Evolutionary conservation across 2,888 invertebrate species (phyloP).

Genomic region (Tipula helvola): DNA sequence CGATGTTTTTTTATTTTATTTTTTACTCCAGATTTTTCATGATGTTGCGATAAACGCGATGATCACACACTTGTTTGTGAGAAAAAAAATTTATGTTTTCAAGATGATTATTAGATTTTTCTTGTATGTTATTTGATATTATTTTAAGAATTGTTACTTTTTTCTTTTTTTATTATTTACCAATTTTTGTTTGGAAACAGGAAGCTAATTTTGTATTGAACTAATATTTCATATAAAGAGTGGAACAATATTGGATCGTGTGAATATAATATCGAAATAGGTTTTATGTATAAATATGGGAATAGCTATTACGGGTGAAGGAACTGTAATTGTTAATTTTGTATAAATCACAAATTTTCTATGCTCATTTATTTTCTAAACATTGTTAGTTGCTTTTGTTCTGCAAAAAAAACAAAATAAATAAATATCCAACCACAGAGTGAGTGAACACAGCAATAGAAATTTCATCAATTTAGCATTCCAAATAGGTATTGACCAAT

Average conservation of each 20-base stretch:
- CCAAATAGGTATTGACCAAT: no score
- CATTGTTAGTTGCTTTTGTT: no score
- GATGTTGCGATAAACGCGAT: background rate
- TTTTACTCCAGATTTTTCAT: background rate
- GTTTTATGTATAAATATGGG: background rate
- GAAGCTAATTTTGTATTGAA: background rate
- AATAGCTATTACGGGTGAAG: background rate
- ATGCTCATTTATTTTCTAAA: no score
- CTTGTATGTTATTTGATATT: background rate
- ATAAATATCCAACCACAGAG: no score
- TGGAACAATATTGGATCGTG: background rate
- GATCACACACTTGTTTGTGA: background rate
- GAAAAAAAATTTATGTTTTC: background rate
- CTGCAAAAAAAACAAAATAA: no score
- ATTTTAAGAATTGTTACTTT: background rate
- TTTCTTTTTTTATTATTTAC: background rate
- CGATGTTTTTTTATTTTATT: background rate
- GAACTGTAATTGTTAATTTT: background rate
- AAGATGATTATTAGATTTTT: background rate
- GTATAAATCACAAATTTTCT: background rate
- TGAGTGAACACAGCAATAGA: no score
- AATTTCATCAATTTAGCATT: no score
- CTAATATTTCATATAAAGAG: background rate
- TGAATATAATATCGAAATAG: background rate
- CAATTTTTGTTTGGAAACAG: background rate